phyloP scores from a whole-genome alignment of 1,140 invertebrate species.

The Pseudachorutes palmiensis region DNA sequence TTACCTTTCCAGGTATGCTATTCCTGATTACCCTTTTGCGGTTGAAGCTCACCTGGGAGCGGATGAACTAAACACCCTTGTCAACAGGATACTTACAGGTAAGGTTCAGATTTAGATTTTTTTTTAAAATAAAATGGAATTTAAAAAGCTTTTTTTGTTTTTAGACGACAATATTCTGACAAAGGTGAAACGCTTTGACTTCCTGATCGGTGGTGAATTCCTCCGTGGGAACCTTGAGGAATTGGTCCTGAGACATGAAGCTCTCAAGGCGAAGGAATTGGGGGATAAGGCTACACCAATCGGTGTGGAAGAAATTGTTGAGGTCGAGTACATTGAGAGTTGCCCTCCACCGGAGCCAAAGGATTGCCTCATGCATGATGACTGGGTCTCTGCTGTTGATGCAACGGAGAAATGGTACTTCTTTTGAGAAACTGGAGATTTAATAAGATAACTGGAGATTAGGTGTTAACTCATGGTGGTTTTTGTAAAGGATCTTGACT shows the following conservation, averaged over 20 bases:
- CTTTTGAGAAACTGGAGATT: too few relatives aligned
- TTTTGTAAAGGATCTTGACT: conserved; percentile 63
- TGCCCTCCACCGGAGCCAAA: conserved; percentile 79
- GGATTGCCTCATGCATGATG: conserved; percentile 84
- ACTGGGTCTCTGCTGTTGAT: conserved; percentile 85
- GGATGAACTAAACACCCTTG: conserved; percentile 64
- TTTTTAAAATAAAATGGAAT: not conserved
- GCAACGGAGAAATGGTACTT: conserved; percentile 60
- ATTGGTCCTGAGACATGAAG: conserved; percentile 41
- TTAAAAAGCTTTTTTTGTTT: not conserved
- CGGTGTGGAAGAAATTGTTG: conserved; percentile 60
- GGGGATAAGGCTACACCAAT: conserved; percentile 1
- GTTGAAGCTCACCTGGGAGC: conserved; percentile 60
- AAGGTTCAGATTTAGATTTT: conserved; percentile 33
- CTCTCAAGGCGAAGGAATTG: conserved; percentile 16
- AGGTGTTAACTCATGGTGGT: conserved; percentile 14
- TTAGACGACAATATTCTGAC: conserved; percentile 34
- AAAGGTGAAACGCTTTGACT: conserved; percentile 72
- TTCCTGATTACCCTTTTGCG: conserved; percentile 73
- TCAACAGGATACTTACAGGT: conserved; percentile 72
- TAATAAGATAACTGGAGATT: too few relatives aligned
- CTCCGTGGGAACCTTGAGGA: conserved; percentile 59
- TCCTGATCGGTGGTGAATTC: conserved; percentile 72
- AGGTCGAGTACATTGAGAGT: conserved; percentile 82
- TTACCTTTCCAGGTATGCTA: conserved; percentile 59